These are phyloP conservation scores for Periparus ater DNA, from an alignment of 2,797 vertebrate species.

Conservation along the genomic window DNA sequence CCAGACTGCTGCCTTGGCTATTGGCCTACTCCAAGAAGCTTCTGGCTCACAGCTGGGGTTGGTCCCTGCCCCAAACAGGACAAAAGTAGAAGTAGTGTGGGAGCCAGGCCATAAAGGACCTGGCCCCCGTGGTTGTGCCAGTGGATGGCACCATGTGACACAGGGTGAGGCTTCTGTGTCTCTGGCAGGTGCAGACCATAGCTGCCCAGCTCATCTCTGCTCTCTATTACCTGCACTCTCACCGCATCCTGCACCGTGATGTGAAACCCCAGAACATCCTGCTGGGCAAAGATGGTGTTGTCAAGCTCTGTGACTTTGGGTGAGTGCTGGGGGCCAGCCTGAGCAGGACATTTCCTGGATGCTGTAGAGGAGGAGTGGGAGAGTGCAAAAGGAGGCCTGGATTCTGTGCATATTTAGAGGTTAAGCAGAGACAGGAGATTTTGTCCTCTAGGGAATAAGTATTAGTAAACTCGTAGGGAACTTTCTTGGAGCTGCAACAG, in stretches of 20 bases:
- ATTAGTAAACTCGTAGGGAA: background rate
- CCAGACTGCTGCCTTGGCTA: background rate
- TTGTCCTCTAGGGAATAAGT: background rate
- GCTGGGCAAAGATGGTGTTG: conserved; percentile 87
- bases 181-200: conserved; percentile 84
- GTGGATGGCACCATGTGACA: background rate
- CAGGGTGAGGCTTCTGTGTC: background rate
- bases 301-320: conserved; percentile 99
- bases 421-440: background rate
- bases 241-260: conserved; percentile 96
- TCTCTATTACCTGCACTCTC: conserved; percentile 95
- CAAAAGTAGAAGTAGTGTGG: background rate
- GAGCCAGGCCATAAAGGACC: background rate
- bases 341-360: background rate
- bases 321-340: conserved; percentile 62
- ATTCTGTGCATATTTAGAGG: background rate
- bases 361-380: background rate
- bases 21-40: background rate
- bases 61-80: background rate
- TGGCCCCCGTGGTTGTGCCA: background rate
- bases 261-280: conserved; percentile 99
- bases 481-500: background rate
- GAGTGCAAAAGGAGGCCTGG: background rate
- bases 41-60: background rate
- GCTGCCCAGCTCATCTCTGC: conserved; percentile 95